Evolutionary conservation across 1,140 invertebrate species (phyloP).

Genomic region (Calliphora vicina): DNA sequence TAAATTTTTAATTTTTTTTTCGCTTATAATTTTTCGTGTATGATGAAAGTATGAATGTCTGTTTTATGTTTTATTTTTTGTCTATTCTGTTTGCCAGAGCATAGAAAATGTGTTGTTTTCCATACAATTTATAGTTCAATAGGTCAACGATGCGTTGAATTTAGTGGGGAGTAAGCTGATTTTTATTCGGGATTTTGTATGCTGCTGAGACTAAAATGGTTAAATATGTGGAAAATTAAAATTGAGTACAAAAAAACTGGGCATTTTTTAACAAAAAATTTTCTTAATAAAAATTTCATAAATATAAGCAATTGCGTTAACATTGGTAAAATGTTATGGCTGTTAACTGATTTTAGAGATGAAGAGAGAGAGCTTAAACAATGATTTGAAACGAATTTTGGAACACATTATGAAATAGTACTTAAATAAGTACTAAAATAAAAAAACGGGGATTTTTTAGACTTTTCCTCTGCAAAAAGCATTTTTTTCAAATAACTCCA

Average conservation of each 20-base stretch:
- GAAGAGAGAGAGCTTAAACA: too few relatives aligned
- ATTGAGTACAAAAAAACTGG: background rate
- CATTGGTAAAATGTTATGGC: slow-evolving; percentile 3
- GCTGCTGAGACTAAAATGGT: background rate
- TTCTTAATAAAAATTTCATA: background rate
- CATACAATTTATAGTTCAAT: slow-evolving; percentile 31
- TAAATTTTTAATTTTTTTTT: background rate
- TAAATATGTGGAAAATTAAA: slow-evolving; percentile 24
- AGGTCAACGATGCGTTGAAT: slow-evolving; percentile 34
- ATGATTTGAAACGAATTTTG: too few relatives aligned
- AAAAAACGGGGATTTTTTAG: too few relatives aligned
- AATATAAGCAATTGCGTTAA: background rate
- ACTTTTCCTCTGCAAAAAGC: too few relatives aligned
- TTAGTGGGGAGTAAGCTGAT: background rate
- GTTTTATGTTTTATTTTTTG: background rate
- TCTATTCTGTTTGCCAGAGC: background rate
- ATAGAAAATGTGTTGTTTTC: background rate
- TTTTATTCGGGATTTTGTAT: background rate
- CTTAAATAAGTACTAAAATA: too few relatives aligned
- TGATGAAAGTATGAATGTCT: slow-evolving; percentile 29
- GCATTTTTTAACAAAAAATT: too few relatives aligned
- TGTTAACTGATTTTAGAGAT: slow-evolving; percentile 11
- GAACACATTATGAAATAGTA: too few relatives aligned
- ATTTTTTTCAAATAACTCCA: too few relatives aligned
- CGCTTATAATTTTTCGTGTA: background rate